Percentiles rank a stretch among this genome's conserved stretches.
phyloP scores from a whole-genome alignment of 2,113 vertebrate genomes.

The Xenus cinereus region DNA sequence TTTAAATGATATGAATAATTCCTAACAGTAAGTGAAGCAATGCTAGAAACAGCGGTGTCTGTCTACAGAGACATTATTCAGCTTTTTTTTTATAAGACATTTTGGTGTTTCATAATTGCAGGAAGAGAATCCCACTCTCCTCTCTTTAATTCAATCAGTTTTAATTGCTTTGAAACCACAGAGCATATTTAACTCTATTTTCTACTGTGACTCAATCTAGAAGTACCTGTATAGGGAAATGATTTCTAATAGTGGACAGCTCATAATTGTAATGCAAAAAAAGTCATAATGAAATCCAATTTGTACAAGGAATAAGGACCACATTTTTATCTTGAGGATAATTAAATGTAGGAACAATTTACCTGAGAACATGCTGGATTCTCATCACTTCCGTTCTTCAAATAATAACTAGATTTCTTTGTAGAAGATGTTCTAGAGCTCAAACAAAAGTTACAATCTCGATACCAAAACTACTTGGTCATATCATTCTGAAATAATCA shows the following conservation, averaged over 20 bases:
- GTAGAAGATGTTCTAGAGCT: background rate
- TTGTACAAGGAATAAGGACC: background rate
- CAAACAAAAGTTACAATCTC: background rate
- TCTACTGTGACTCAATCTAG: background rate
- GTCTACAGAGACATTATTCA: background rate
- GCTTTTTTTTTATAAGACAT: background rate
- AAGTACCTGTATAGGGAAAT: background rate
- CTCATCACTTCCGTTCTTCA: background rate
- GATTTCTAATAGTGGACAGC: background rate
- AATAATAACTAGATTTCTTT: background rate
- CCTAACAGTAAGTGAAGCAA: background rate
- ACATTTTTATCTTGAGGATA: background rate
- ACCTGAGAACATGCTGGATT: background rate
- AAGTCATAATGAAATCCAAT: background rate
- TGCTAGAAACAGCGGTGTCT: background rate
- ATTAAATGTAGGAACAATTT: background rate
- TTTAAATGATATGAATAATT: background rate
- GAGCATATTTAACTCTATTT: background rate
- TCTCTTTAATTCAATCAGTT: constrained; percentile 1
- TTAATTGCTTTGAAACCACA: background rate
- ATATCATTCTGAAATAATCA: background rate
- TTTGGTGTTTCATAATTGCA: background rate
- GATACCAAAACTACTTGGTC: background rate
- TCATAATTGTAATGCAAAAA: background rate
- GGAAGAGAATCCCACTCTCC: background rate